Base-by-base conservation (phyloP, 1,140 invertebrate genomes). In the Harlomillsia oculata region DNA sequence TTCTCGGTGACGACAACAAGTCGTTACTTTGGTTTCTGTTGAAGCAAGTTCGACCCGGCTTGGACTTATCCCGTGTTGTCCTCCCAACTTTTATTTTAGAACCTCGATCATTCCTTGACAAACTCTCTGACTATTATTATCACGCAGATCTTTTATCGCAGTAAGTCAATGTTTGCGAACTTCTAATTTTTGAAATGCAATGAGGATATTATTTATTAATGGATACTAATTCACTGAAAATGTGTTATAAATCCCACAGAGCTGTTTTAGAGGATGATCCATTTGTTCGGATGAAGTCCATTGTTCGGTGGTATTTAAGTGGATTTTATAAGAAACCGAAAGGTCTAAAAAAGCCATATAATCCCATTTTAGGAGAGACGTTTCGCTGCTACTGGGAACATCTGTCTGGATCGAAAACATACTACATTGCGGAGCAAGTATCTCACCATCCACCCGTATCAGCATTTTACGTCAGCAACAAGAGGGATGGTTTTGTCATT, bases 361-460 rank as follows among this genome's bases (percentile, higher is more conserved):
- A 95, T 77, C 90, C 91, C 1, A 86, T 95, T 40, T 74, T 95
- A 30, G 92, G 91, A 0, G 91, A 95, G 76, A 85, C 82, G 1
- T 95, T 92, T 72, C 78, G 91, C 0, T 95, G 91, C 67, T 91
- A 82, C 70, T 95, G 90, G 90, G 74, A 82, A 62, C 86, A 94
- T 75, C 77, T 80, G 2, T 85, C 84, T 66, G 82, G 84, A 41
- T 87, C 84, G 37, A 80, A 86, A 48, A 96, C 92, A 2, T 96
- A 89, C 70, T 96, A 95, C 69, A 77, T 96, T 41, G 85, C 91
- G 37, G 91, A 96, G 71, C 91, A 95, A 71, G 82, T 95, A 0
- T 96, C 91, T 1, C 92, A 97, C 74, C 92, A 96, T 78, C 92
- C 92, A 18, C 92, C 92, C 2, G 80, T 97, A 5, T 92, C 91